Evolutionary conservation across 2,888 invertebrate species (phyloP).

Genomic region (Sisyra terminalis): DNA sequence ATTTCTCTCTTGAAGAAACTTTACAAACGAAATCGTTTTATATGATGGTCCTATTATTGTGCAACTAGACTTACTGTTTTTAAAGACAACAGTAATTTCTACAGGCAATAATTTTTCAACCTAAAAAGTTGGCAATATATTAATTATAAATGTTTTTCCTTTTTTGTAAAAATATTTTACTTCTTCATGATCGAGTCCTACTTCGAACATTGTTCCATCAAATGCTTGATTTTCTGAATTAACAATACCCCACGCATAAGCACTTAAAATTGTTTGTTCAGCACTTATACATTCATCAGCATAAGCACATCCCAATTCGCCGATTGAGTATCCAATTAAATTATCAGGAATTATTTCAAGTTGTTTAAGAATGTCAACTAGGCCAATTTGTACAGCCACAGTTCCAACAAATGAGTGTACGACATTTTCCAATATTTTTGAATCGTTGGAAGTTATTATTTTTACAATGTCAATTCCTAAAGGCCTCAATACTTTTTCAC

Average conservation of each 20-base stretch:
- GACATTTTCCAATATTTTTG: constrained; percentile 46
- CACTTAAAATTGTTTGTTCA: constrained; percentile 62
- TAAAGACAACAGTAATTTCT: constrained; percentile 72
- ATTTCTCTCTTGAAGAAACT: constrained; percentile 45
- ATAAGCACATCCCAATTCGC: constrained; percentile 82
- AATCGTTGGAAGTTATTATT: constrained; percentile 41
- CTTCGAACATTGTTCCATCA: constrained; percentile 66
- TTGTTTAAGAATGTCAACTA: constrained; percentile 30
- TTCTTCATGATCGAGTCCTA: constrained; percentile 30
- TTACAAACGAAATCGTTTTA: constrained; percentile 46
- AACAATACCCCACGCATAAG: constrained; percentile 58
- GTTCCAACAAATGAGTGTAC: constrained; percentile 58
- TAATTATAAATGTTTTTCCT: too few relatives aligned
- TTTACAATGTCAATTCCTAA: constrained; percentile 46
- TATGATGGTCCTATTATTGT: constrained; percentile 77
- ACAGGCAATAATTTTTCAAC: constrained; percentile 28
- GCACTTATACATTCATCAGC: constrained; percentile 74
- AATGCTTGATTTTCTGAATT: constrained; percentile 46
- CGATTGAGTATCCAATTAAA: constrained; percentile 56
- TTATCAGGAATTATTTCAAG: constrained; percentile 22
- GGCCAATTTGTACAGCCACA: constrained; percentile 43
- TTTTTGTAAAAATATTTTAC: constrained; percentile 28
- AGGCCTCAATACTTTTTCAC: constrained; percentile 41
- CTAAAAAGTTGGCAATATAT: too few relatives aligned
- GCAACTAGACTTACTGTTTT: constrained; percentile 70